These are phyloP conservation scores for Pristionchus japonicus DNA, from an alignment of 2,888 invertebrate genomes.

Conservation along the genomic window DNA sequence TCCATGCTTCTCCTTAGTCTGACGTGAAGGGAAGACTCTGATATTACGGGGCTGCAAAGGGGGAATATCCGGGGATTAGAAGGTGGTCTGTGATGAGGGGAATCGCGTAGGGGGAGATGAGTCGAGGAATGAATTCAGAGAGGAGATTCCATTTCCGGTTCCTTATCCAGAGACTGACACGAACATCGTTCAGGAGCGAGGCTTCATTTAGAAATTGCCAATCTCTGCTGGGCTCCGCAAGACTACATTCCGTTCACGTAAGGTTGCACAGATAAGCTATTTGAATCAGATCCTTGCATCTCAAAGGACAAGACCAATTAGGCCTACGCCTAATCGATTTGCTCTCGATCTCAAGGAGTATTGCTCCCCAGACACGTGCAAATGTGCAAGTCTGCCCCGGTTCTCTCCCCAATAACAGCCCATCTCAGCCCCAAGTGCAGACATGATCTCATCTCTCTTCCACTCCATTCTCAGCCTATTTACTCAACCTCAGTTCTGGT, in stretches of 20 bases:
- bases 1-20: background rate
- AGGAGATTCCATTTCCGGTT: background rate
- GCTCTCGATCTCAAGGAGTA: background rate
- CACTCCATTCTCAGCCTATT: background rate
- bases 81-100: background rate
- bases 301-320: too few species aligned
- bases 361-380: background rate
- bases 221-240: too few species aligned
- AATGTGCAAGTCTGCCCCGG: background rate
- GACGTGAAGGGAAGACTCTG: slow-evolving; percentile 1
- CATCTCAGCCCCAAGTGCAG: too few species aligned
- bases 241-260: too few species aligned
- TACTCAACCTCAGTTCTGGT: slow-evolving; percentile 9
- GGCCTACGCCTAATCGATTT: background rate
- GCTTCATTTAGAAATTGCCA: too few species aligned
- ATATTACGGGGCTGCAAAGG: background rate
- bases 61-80: background rate
- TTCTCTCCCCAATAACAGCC: background rate
- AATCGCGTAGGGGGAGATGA: background rate
- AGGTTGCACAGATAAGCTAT: too few species aligned
- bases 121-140: background rate
- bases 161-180: background rate
- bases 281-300: too few species aligned
- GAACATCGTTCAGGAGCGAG: background rate
- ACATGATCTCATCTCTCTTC: slow-evolving; percentile 6